Evolutionary conservation across 2,888 invertebrate species (phyloP).

Genomic region (Drosophila trichaetosa): DNA sequence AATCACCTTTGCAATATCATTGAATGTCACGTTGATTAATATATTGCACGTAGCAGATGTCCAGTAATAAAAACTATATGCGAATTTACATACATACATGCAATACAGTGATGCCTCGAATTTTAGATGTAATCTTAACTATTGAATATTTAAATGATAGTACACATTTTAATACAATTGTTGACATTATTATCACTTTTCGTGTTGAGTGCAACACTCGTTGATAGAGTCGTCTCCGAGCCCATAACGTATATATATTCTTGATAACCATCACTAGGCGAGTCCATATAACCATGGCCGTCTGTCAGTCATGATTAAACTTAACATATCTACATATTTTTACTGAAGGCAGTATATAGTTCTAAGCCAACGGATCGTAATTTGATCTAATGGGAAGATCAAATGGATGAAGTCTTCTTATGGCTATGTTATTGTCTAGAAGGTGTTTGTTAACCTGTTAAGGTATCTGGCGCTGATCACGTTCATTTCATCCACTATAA

Average conservation of each 20-base stretch:
- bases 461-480: too few relatives aligned
- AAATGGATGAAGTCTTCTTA: not conserved
- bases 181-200: not conserved
- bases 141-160: not conserved
- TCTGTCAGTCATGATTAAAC: not conserved
- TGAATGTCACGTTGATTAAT: conserved; percentile 67
- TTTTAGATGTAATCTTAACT: not conserved
- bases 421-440: not conserved
- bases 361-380: not conserved
- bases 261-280: not conserved
- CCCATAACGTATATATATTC: not conserved
- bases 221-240: not conserved
- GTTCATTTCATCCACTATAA: too few relatives aligned
- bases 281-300: not conserved
- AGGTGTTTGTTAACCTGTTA: too few relatives aligned
- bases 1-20: conserved; percentile 34
- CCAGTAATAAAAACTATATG: conserved; percentile 5
- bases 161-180: not conserved
- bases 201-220: not conserved
- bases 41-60: conserved; percentile 51
- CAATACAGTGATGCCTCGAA: not conserved
- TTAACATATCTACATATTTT: not conserved
- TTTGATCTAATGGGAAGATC: not conserved
- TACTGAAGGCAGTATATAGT: not conserved
- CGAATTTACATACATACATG: not conserved